Base-by-base conservation (phyloP, 2,888 invertebrate species). In the Gryllus longicercus region DNA sequence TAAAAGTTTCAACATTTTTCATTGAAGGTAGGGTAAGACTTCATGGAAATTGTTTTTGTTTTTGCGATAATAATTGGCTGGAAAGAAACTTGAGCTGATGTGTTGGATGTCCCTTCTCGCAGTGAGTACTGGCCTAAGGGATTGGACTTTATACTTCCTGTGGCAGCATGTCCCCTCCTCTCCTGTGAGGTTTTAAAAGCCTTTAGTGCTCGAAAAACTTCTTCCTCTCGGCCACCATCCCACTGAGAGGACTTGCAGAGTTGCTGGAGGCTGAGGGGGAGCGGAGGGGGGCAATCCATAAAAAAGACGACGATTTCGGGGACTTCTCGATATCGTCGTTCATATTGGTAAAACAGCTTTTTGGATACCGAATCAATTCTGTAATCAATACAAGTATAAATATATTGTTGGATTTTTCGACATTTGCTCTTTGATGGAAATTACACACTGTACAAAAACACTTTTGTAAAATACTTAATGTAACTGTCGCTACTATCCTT, bases 141-240 rank as follows among this genome's bases (percentile, higher is more conserved):
- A 76, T 76, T 76, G 25, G 76, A 11, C 14, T 14, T 76, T 23
- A 25, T 25, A 18, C 76, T 38, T 23, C 16, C 8, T 23, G 23
- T 38, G 25, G 38, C 21, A 38, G 25, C 23, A 2, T 8, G 16
- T 77, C 77, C 77, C 77, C 77, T 77, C 77, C 77, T 77, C 77
- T 77, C 77, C 77, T 11, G 76, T 14, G 18, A 23, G 49, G 50
- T 18, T 14, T 38, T 77, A 3, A 38, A 18, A 50, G 18, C 14
- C 16, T 74, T 82, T 79, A 83, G 38, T 81, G 88, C 87, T 92
- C 92, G 88, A 93, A 93, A 86, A 90, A 90, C 87, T 92, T 92
- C 88, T 91, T 91, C 86, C 92, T 90, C 88, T 93, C 93, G 85
- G 92, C 93, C 88, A 93, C 93, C 91, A 92, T 91, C 87, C 93